A percentile compares a stretch with the other conserved stretches of the same genome.
These are phyloP conservation scores for Megamerina dolium DNA, from an alignment of 2,888 invertebrate genomes.

Conservation along the genomic window DNA sequence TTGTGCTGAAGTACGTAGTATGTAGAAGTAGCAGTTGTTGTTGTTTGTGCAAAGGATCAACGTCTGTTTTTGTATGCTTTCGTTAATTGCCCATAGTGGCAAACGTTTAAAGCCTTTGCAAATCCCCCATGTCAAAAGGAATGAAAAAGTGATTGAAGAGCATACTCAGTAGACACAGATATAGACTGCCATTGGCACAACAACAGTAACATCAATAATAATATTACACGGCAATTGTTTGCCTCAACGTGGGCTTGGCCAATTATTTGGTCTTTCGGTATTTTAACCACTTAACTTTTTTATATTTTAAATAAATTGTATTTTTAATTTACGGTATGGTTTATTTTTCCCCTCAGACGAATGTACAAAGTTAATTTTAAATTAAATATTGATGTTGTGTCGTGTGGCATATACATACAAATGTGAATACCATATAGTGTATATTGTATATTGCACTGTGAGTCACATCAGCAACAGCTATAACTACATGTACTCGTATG, in stretches of 20 bases:
- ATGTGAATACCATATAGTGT: too few species aligned
- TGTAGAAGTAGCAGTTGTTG: conserved; percentile 5
- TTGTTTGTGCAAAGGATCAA: conserved; percentile 45
- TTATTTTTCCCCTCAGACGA: too few species aligned
- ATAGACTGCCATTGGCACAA: too few species aligned
- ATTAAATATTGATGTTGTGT: conserved; percentile 47
- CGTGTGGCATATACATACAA: conserved; percentile 12
- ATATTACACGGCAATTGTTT: too few species aligned
- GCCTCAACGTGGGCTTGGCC: not conserved
- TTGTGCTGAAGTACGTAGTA: conserved; percentile 9
- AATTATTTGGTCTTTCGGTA: conserved; percentile 7
- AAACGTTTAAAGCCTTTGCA: conserved; percentile 42
- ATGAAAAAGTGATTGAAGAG: too few species aligned
- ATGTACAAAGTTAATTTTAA: conserved; percentile 44
- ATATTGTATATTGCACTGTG: too few species aligned
- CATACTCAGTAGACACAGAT: too few species aligned
- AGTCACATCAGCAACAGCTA: too few species aligned
- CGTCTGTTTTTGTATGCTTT: conserved; percentile 40
- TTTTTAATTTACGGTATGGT: conserved; percentile 8
- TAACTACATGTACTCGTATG: too few species aligned
- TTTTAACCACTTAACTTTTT: conserved; percentile 16
- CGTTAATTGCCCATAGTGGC: conserved; percentile 45
- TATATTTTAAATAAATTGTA: conserved; percentile 17
- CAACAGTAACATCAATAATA: too few species aligned
- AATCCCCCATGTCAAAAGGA: conserved; percentile 24